Percentiles rank a stretch among this genome's conserved stretches.
Conservation (phyloP, 2,113 vertebrate species). For the Machaerirhynchus nigripectus region DNA sequence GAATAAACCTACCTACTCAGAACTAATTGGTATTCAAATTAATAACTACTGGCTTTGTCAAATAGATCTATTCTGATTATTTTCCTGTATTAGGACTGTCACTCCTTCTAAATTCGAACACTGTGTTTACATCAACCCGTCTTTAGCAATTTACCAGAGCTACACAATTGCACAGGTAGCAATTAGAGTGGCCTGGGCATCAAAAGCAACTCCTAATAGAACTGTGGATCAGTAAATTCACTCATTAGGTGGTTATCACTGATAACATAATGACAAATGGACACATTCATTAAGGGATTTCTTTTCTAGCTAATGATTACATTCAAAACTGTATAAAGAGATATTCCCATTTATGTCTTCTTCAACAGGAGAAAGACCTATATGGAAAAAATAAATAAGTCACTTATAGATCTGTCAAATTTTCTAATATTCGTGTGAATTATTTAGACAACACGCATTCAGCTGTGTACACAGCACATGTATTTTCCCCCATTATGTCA, state of each 20-base stretch:
- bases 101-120: constrained; percentile 56
- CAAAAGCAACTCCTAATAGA: neutral
- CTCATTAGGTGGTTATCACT: neutral
- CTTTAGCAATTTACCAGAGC: constrained; percentile 59
- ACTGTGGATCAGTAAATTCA: neutral
- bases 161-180: constrained; percentile 49
- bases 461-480: neutral
- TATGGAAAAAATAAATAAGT: neutral
- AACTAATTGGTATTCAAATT: constrained; percentile 61
- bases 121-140: constrained; percentile 65
- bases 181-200: constrained; percentile 43
- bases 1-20: constrained; percentile 11
- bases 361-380: too few relatives aligned
- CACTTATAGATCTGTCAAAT: neutral
- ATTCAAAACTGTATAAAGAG: neutral
- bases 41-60: constrained; percentile 67
- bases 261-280: neutral
- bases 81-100: constrained; percentile 65
- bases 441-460: neutral
- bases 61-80: constrained; percentile 68
- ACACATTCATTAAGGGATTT: neutral
- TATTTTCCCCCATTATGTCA: neutral
- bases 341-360: neutral
- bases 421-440: neutral
- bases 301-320: neutral